Base-by-base conservation (phyloP, 2,113 vertebrate species). In the Strix uralensis region DNA sequence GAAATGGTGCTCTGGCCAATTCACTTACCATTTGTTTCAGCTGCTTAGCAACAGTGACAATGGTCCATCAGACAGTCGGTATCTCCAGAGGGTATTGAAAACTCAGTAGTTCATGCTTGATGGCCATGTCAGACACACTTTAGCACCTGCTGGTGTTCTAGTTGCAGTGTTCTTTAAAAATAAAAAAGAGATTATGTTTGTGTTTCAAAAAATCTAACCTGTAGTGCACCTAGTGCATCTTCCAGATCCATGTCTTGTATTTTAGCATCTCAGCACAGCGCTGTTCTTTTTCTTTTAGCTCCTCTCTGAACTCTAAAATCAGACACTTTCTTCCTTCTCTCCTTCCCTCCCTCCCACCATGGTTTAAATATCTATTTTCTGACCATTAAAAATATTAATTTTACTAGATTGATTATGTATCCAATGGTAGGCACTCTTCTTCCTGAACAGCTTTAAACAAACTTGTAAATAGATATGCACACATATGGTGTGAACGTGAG, bases 31-130 rank as follows among this genome's bases (percentile, higher is more conserved):
- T 52, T 75, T 94, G 15, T 71, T 74, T 89, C 57, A 89, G 83
- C 69, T 84, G 59, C 59, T 86, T 78, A 59, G 86, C 54, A 73
- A 10, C 82, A 54, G 34, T 44, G 75, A 18, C 65, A 73, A 4
- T 44, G 27, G 47, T 52, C 79, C 71, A 7, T 77, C 58, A 52
- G 36, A 13, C 11, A 20, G 1, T 32, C 0, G 0, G 8, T 36
- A 27, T 9, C 58, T 61, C 54, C 1, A 0, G 63, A 73, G 6
- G 14, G 54, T 44, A 49, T 11, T 57, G 81, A 40, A 72, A 78
- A 62, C 32, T 46, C 51, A 7, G 18, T n/a, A 11, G n/a, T 63
- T 71, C 7, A 1, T 73, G 51, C 40, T 44, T 83, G 46, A 23
- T 4, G 4, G 34, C 36, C 36, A 7, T 42, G 32, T 21, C 27